A percentile compares a stretch with the other conserved stretches of the same genome.
Conservation (phyloP, 2,888 invertebrate genomes). For the Cylloceria caligata region DNA sequence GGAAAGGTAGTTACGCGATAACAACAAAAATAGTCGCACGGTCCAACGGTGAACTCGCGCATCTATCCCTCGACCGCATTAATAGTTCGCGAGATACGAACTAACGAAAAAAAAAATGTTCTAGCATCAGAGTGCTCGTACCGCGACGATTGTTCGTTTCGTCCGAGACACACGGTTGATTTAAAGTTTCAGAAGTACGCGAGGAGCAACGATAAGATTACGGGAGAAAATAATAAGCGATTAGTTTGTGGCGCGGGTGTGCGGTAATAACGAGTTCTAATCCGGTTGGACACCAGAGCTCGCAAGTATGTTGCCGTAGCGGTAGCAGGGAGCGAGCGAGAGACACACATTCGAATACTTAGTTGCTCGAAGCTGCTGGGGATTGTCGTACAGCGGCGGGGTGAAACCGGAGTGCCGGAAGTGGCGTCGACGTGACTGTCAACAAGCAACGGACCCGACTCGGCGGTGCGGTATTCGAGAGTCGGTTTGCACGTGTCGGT, state of each 20-base stretch:
- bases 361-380: constrained; percentile 64
- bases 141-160: background rate
- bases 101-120: background rate
- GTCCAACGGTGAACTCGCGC: too few species aligned
- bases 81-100: too few species aligned
- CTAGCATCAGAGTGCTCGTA: background rate
- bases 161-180: constrained; percentile 19
- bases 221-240: constrained; percentile 39
- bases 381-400: constrained; percentile 55
- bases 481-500: background rate
- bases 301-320: constrained; percentile 46
- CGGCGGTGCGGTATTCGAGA: constrained; percentile 50
- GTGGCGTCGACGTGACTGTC: constrained; percentile 72
- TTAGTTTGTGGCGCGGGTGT: constrained; percentile 17
- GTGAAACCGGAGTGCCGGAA: constrained; percentile 77
- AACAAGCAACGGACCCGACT: constrained; percentile 68
- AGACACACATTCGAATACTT: constrained; percentile 37
- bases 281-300: constrained; percentile 36
- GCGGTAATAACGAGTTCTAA: constrained; percentile 26
- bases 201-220: constrained; percentile 55
- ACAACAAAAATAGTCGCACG: too few species aligned
- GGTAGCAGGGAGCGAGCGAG: constrained; percentile 21
- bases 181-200: constrained; percentile 11
- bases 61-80: too few species aligned
- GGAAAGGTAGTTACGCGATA: too few species aligned